Evolutionary conservation across 2,113 vertebrate genomes (phyloP).

Genomic region (Lates calcarifer): DNA sequence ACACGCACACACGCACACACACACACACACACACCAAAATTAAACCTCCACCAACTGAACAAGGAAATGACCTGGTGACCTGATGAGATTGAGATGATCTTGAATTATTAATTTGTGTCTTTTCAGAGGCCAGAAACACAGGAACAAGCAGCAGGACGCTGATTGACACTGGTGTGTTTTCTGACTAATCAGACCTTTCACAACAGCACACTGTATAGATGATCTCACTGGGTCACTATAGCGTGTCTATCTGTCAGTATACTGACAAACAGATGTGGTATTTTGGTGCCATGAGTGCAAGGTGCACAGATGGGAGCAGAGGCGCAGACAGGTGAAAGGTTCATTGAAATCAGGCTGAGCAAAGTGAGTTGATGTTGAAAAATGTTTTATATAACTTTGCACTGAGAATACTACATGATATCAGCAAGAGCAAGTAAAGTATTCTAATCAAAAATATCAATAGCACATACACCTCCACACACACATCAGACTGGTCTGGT

Average conservation of each 20-base stretch:
- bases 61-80: slow-evolving; percentile 68
- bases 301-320: no score
- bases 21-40: slow-evolving; percentile 21
- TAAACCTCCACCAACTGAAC: slow-evolving; percentile 23
- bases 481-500: no score
- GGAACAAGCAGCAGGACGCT: neutral
- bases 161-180: slow-evolving; percentile 17
- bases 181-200: neutral
- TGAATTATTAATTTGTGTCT: slow-evolving; percentile 77
- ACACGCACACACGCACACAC: neutral
- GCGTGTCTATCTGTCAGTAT: neutral
- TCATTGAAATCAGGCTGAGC: no score
- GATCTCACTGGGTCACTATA: neutral
- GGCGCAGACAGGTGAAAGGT: no score
- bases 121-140: slow-evolving; percentile 21
- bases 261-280: no score
- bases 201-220: neutral
- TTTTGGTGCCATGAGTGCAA: no score
- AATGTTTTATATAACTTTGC: no score
- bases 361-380: no score
- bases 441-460: no score
- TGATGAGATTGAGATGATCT: slow-evolving; percentile 68
- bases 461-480: no score
- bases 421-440: no score
- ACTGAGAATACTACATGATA: no score